Evolutionary conservation across 2,113 vertebrate species (phyloP).

Genomic region (Okapia johnstoni): DNA sequence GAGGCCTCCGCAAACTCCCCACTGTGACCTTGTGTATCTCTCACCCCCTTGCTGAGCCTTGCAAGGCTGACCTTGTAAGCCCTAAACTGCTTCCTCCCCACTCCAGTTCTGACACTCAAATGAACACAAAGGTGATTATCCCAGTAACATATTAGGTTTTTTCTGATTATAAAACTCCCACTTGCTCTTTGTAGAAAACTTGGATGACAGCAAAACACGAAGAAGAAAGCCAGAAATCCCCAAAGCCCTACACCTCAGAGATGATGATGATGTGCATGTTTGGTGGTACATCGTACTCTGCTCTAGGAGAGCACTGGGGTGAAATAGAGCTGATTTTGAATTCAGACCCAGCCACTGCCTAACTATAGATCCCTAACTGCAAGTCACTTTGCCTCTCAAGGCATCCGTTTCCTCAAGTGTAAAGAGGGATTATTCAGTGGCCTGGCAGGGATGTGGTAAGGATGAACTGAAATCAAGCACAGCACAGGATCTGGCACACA

Average conservation of each 20-base stretch:
- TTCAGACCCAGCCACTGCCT: not conserved
- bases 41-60: not conserved
- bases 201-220: not conserved
- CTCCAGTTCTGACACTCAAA: not conserved
- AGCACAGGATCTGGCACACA: not conserved
- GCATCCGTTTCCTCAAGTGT: not conserved
- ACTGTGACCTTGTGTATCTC: not conserved
- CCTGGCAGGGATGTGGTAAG: not conserved
- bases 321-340: not conserved
- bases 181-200: slow-evolving; percentile 6
- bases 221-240: not conserved
- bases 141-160: not conserved
- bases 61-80: not conserved
- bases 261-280: not conserved
- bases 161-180: not conserved
- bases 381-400: not conserved
- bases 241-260: not conserved
- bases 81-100: not conserved
- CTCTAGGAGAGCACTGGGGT: not conserved
- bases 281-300: not conserved
- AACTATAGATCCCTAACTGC: not conserved
- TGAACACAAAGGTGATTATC: not conserved
- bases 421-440: not conserved
- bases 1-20: not conserved
- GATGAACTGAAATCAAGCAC: not conserved